Conservation (phyloP, 2,113 vertebrate genomes). For the Trematocara macrostoma region DNA sequence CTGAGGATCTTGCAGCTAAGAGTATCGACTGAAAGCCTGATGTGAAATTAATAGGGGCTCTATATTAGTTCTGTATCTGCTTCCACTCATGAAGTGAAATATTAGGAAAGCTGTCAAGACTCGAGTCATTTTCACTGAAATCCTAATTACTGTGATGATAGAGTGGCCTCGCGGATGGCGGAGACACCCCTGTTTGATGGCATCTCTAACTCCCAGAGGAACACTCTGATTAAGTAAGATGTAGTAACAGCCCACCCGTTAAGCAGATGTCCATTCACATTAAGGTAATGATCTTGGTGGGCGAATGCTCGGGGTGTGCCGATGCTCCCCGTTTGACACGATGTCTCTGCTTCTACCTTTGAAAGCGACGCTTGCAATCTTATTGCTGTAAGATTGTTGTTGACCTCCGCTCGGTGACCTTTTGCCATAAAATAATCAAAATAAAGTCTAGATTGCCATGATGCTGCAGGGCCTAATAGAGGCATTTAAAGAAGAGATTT, state of each 20-base stretch:
- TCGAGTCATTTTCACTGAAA: background rate
- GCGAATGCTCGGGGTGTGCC: background rate
- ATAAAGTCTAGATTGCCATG: background rate
- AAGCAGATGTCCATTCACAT: constrained; percentile 50
- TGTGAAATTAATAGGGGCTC: background rate
- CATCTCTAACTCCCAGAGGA: constrained; percentile 37
- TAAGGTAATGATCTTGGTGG: constrained; percentile 45
- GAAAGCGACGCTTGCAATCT: background rate
- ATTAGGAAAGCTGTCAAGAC: background rate
- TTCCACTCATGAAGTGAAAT: background rate
- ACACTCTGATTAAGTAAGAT: constrained; percentile 26
- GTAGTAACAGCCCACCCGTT: constrained; percentile 20
- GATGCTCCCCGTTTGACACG: background rate
- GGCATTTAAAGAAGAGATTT: background rate
- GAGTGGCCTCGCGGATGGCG: background rate
- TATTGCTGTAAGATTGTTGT: background rate
- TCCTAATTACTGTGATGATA: constrained; percentile 28
- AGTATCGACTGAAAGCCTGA: background rate
- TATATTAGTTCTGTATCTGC: background rate
- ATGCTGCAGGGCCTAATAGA: background rate
- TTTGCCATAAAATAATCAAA: constrained; percentile 10
- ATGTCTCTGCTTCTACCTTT: background rate
- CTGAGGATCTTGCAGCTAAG: background rate
- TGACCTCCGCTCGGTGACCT: constrained; percentile 20
- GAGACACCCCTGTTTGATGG: constrained; percentile 21